Conservation (phyloP, 1,140 invertebrate genomes). For the Lethrus apterus region DNA sequence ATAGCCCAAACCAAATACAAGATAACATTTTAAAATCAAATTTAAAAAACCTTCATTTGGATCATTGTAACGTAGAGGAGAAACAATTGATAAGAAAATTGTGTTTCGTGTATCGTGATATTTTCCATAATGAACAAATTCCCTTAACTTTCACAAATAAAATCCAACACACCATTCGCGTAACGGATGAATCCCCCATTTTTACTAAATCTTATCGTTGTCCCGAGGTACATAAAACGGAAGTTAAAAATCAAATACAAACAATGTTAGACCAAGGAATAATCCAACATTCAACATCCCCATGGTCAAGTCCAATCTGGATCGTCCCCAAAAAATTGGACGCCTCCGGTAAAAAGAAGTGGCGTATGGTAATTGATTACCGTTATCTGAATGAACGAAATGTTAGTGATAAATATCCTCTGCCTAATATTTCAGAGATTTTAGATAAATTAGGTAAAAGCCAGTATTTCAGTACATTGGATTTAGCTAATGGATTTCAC, state of each 20-base stretch:
- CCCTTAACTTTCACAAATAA: conserved; percentile 1
- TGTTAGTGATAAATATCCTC: conserved; percentile 21
- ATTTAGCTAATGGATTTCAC: neutral
- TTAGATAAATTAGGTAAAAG: conserved; percentile 21
- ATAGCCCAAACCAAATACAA: too few relatives aligned
- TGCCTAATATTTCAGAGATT: conserved; percentile 32
- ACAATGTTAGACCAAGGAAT: conserved; percentile 16
- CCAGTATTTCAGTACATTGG: neutral
- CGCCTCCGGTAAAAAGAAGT: conserved; percentile 29
- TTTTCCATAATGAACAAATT: conserved; percentile 2
- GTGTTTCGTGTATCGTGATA: conserved; percentile 5
- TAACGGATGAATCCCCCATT: conserved; percentile 2
- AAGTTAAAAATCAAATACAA: conserved; percentile 9
- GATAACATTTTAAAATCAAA: too few relatives aligned
- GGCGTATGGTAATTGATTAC: conserved; percentile 32
- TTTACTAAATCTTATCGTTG: conserved; percentile 5
- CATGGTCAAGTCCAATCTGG: conserved; percentile 23
- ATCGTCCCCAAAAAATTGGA: conserved; percentile 35
- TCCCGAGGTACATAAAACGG: conserved; percentile 9
- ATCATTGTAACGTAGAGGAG: conserved; percentile 7
- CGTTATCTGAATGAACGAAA: conserved; percentile 25
- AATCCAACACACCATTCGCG: conserved; percentile 5
- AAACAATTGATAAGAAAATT: conserved; percentile 4
- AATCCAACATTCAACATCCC: conserved; percentile 10
- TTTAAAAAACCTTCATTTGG: conserved; percentile 1